Percentiles rank a stretch among this genome's conserved stretches.
phyloP scores from a whole-genome alignment of 2,888 invertebrate genomes.

The Cyclophora albipunctata region DNA sequence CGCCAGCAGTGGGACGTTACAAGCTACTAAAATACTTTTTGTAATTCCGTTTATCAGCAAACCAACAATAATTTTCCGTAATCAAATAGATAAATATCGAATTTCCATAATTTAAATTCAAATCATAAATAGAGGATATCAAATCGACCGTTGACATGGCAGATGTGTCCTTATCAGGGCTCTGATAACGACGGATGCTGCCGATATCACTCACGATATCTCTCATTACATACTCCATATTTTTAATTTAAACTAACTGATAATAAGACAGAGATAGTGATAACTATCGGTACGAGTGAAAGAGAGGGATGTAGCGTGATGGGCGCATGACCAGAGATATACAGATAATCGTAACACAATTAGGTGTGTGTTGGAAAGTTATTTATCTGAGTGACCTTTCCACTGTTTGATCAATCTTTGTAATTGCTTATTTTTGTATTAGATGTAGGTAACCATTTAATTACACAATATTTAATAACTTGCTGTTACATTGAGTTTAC shows the following conservation, averaged over 20 bases:
- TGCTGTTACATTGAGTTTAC: too few species aligned
- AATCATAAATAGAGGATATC: conserved; percentile 28
- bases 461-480: too few species aligned
- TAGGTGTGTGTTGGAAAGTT: conserved; percentile 30
- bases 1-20: too few species aligned
- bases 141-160: conserved; percentile 42
- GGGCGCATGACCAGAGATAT: conserved; percentile 47
- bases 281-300: conserved; percentile 29
- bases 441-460: too few species aligned
- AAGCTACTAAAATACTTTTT: too few species aligned
- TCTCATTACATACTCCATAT: conserved; percentile 48
- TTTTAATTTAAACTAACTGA: conserved; percentile 53
- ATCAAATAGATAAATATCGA: neutral
- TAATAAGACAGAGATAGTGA: conserved; percentile 36
- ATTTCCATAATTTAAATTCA: conserved; percentile 1
- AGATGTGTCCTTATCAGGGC: conserved; percentile 51
- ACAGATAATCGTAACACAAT: conserved; percentile 18
- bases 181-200: conserved; percentile 58
- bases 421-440: neutral
- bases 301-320: conserved; percentile 48
- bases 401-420: conserved; percentile 8
- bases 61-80: too few species aligned
- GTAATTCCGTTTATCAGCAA: too few species aligned
- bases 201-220: conserved; percentile 30
- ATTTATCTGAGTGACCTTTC: conserved; percentile 22